Evolutionary conservation across 2,888 invertebrate species (phyloP).

Genomic region (Campoletis raptor): DNA sequence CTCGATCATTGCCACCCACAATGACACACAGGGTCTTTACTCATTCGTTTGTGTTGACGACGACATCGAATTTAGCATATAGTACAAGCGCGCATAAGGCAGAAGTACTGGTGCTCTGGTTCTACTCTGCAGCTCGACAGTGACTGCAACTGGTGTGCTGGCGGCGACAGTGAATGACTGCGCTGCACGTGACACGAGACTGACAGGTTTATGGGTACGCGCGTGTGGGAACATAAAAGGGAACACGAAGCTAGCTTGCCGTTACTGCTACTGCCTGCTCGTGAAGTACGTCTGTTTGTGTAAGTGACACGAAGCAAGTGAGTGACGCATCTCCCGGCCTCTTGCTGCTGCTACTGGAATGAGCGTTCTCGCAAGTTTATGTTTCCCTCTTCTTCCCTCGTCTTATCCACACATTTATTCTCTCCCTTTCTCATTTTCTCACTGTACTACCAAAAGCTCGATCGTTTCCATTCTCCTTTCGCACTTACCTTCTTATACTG

Average conservation of each 20-base stretch:
- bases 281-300: slow-evolving; percentile 85
- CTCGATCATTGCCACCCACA: slow-evolving; percentile 48
- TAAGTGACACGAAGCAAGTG: slow-evolving; percentile 84
- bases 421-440: slow-evolving; percentile 36
- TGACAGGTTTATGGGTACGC: slow-evolving; percentile 84
- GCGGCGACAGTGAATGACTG: slow-evolving; percentile 84
- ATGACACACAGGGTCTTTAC: slow-evolving; percentile 45
- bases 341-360: slow-evolving; percentile 61
- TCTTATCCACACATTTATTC: slow-evolving; percentile 13
- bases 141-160: slow-evolving; percentile 78
- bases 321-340: slow-evolving; percentile 81
- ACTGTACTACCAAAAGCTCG: slow-evolving; percentile 31
- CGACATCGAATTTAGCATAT: slow-evolving; percentile 48
- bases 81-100: slow-evolving; percentile 56
- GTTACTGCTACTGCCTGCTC: slow-evolving; percentile 72
- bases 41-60: slow-evolving; percentile 57
- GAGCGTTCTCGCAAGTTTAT: slow-evolving; percentile 68
- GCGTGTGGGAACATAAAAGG: slow-evolving; percentile 84
- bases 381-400: slow-evolving; percentile 44
- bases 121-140: slow-evolving; percentile 66
- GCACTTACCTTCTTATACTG: slow-evolving; percentile 17
- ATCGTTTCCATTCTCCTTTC: slow-evolving; percentile 34
- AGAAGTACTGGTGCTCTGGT: slow-evolving; percentile 69
- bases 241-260: slow-evolving; percentile 81
- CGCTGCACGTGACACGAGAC: slow-evolving; percentile 84